These are phyloP conservation scores for Puntigrus tetrazona DNA, from an alignment of 2,113 vertebrate genomes.

Conservation along the genomic window DNA sequence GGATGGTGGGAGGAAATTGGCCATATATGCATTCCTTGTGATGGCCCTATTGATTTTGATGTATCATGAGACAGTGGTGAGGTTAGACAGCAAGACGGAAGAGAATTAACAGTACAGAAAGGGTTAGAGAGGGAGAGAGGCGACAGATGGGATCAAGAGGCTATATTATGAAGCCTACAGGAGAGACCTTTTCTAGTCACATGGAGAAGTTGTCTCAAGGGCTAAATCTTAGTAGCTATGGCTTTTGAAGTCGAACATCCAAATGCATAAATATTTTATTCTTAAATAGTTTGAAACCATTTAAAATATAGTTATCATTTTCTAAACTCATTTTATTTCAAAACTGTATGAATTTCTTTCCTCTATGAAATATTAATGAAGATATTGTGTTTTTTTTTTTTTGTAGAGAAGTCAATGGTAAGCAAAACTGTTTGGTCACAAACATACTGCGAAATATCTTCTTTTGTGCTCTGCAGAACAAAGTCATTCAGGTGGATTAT, in stretches of 20 bases:
- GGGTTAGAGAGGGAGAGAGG: neutral
- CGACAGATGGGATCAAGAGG: neutral
- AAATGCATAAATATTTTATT: neutral
- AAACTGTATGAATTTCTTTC: neutral
- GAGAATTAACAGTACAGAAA: neutral
- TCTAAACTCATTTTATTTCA: neutral
- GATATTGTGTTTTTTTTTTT: neutral
- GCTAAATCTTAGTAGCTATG: neutral
- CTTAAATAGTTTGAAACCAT: neutral
- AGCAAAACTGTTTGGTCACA: neutral
- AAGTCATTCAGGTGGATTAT: neutral
- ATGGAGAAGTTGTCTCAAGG: neutral
- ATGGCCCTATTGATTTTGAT: constrained; percentile 56
- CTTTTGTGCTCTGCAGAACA: neutral
- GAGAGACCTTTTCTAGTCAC: neutral
- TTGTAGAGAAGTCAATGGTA: neutral
- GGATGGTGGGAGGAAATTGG: constrained; percentile 51
- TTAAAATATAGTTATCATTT: neutral
- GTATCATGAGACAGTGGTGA: constrained; percentile 46
- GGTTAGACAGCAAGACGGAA: constrained; percentile 37
- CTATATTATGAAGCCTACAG: neutral
- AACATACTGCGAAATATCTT: neutral
- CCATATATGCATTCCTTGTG: constrained; percentile 51
- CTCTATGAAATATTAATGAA: neutral
- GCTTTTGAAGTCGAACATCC: neutral